A percentile compares a stretch with the other conserved stretches of the same genome.
These are phyloP conservation scores for Samia ricini DNA, from an alignment of 1,140 invertebrate genomes.

Conservation along the genomic window DNA sequence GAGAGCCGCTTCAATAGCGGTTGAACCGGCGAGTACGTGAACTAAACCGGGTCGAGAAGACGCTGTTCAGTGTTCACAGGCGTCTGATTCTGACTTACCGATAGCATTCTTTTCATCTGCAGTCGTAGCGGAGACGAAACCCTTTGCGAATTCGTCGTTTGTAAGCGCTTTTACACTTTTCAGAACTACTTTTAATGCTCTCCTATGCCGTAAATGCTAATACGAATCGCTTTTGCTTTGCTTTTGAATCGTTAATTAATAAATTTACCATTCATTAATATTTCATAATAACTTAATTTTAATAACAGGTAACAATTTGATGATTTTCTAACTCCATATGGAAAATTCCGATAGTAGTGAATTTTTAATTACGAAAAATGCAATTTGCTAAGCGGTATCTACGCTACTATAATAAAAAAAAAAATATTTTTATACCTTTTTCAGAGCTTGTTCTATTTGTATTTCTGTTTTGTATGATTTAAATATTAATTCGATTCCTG, in stretches of 20 bases:
- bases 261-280: neutral
- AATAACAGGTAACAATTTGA: too few relatives aligned
- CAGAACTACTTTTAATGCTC: neutral
- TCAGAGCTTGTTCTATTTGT: too few relatives aligned
- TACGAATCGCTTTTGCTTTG: neutral
- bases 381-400: too few relatives aligned
- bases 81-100: slow-evolving; percentile 22
- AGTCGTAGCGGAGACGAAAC: neutral
- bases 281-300: neutral
- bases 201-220: neutral
- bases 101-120: slow-evolving; percentile 9
- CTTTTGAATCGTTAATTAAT: neutral
- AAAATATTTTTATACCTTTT: too few relatives aligned
- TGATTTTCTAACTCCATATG: too few relatives aligned
- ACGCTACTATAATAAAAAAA: too few relatives aligned
- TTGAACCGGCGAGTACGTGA: slow-evolving; percentile 23
- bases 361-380: too few relatives aligned
- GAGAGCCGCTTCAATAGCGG: slow-evolving; percentile 21
- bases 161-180: neutral
- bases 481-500: too few relatives aligned
- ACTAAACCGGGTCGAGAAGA: slow-evolving; percentile 41
- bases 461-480: too few relatives aligned
- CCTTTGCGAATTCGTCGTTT: neutral
- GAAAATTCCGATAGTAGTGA: too few relatives aligned
- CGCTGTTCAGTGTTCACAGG: slow-evolving; percentile 24